Conservation (phyloP, 2,888 invertebrate species). For the Imbricaverruca yamaguchii region DNA sequence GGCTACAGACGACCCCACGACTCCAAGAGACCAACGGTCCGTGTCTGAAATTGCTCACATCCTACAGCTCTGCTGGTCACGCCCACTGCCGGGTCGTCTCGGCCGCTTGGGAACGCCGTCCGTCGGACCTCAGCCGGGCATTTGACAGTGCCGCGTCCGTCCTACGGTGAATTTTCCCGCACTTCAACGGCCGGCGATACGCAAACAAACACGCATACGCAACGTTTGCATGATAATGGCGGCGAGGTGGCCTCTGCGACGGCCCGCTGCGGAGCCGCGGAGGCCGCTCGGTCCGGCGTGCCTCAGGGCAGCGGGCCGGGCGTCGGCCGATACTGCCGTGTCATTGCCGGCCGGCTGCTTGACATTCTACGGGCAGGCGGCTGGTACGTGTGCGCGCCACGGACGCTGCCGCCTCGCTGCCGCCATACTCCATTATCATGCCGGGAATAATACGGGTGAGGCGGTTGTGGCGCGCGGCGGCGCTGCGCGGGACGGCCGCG, state of each 20-base stretch:
- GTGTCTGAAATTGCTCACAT: not conserved
- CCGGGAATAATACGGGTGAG: not conserved
- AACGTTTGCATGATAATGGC: not conserved
- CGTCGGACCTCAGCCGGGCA: not conserved
- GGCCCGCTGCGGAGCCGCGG: not conserved
- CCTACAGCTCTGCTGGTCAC: not conserved
- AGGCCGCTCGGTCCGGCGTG: not conserved
- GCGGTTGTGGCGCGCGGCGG: not conserved
- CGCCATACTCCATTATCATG: conserved; percentile 7
- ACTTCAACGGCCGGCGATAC: not conserved
- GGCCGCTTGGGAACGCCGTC: no score
- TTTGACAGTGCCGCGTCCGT: not conserved
- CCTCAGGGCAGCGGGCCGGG: not conserved
- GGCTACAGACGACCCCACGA: no score
- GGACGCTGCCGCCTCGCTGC: not conserved
- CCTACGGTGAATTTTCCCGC: not conserved
- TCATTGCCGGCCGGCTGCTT: conserved; percentile 17
- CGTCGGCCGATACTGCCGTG: not conserved
- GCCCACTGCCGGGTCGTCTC: no score
- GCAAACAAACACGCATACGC: not conserved
- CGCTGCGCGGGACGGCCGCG: not conserved
- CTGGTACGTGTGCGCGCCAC: not conserved
- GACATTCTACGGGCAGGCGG: conserved; percentile 4
- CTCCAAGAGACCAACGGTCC: not conserved
- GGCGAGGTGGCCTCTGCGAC: not conserved